Evolutionary conservation across 2,888 invertebrate species (phyloP), one percentile per base, ranked within the genome.

Genomic region (Athalia cordata): DNA sequence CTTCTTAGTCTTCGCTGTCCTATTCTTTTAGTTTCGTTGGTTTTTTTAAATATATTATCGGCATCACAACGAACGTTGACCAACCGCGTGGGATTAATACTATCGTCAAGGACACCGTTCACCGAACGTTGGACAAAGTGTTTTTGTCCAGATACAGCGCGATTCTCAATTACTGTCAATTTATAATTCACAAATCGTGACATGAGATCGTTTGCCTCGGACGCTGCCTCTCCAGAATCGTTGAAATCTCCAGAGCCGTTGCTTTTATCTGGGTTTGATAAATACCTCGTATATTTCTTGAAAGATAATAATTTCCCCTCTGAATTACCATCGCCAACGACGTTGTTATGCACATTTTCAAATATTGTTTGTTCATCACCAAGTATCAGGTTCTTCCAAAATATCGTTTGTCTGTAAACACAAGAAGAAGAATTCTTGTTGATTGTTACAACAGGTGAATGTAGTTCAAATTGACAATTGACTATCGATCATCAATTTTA

Each of bases 301-400:
- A 59, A 50, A 2, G 59, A 61, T 47, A 47, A n/a, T 15, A 59
- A 47, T 7, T 0, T 43, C 0, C 57, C 72, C 47, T 47, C 43
- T 47, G 13, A n/a, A 72, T 57, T 11, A 5, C 61, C 75, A 45
- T 43, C 75, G n/a, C 52, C 62, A 3, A 29, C 62, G 11, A 62
- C 50, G n/a, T 29, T 29, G 29, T 29, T 29, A 29, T 29, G 29
- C 29, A 29, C 29, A 29, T 62, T 50, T 3, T 64, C 62, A 45
- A 75, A 64, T n/a, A 75, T 62, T 43, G n/a, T 64, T 29, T 75
- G 11, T 47, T 75, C 62, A 1, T 75, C 75, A 6, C 47, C 75
- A 3, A 62, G 49, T 15, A 72, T 72, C 47, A 64, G 43, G 47
- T 75, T 45, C 61, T 75, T 75, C 75, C 62, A 75, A 75, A 75